Evolutionary conservation across 2,888 invertebrate genomes (phyloP).

Genomic region (Sthenelais limicola): DNA sequence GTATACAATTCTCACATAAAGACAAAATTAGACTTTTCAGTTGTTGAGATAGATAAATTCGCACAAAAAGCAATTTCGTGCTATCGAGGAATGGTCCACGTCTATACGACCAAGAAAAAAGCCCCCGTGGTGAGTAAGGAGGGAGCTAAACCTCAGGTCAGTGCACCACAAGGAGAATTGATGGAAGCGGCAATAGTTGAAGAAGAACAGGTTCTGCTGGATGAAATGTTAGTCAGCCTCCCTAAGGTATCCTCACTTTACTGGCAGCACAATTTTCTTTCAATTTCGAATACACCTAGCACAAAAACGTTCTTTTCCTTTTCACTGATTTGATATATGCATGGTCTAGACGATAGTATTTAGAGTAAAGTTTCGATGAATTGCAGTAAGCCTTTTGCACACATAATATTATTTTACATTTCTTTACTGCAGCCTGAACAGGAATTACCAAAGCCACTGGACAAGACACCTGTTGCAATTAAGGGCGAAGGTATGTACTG

Average conservation of each 20-base stretch:
- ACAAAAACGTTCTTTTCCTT: too few relatives aligned
- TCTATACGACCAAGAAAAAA: slow-evolving; percentile 54
- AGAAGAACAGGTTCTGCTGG: slow-evolving; percentile 56
- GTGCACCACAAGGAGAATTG: slow-evolving; percentile 43
- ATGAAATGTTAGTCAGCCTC: slow-evolving; percentile 62
- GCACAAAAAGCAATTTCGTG: slow-evolving; percentile 66
- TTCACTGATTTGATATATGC: too few relatives aligned
- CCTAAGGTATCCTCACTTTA: too few relatives aligned
- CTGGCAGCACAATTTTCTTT: too few relatives aligned
- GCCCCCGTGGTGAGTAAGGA: slow-evolving; percentile 45
- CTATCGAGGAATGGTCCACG: slow-evolving; percentile 66
- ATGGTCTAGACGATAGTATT: too few relatives aligned
- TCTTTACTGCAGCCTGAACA: slow-evolving; percentile 60
- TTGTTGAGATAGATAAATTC: slow-evolving; percentile 62
- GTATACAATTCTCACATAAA: slow-evolving; percentile 62
- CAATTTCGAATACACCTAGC: too few relatives aligned
- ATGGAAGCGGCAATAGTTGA: slow-evolving; percentile 52
- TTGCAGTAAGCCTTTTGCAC: not conserved
- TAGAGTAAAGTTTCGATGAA: too few relatives aligned
- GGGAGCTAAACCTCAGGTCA: not conserved
- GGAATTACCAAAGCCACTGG: slow-evolving; percentile 60
- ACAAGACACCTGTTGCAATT: slow-evolving; percentile 57
- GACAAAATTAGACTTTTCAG: slow-evolving; percentile 55
- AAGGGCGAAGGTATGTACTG: slow-evolving; percentile 55
- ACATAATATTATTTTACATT: too few relatives aligned